Base-by-base conservation (phyloP, 2,797 vertebrate species). In the Myripristis jacobus region DNA sequence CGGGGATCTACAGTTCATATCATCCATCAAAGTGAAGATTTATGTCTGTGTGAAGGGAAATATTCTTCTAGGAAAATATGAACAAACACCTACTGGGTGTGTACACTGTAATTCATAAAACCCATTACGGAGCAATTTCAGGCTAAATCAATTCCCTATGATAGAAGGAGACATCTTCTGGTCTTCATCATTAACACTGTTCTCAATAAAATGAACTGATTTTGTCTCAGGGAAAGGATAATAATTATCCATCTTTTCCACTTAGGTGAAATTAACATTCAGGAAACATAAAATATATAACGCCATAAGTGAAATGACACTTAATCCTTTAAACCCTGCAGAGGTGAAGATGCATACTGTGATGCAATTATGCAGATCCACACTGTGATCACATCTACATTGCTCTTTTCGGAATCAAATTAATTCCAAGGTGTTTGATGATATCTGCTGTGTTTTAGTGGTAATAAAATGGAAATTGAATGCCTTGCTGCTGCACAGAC, bases 391-490 rank as follows among this genome's bases (percentile, higher is more conserved):
- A 13, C 8, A 21, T 50, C 13, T 46, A 47, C 21, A 31, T 2
- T 15, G 19, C 22, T 47, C 7, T 52, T 57, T 47, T 64, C 18
- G 41, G 56, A 72, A 77, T 31, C 2, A 56, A 27, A 52, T 24
- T 56, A 10, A 64, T 59, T 55, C 16, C n/a, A 29, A 50, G 51
- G 52, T 36, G 53, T 68, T 16, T 48, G 29, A 68, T 46, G 36
- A 31, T 18, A 59, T 61, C 6, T 73, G n/a, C 27, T 63, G 22
- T 53, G 68, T 43, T 44, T 4, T 68, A 71, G 24, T 22, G 34
- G 29, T 59, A 65, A 62, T 70, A 9, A 73, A 34, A 51, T 43
- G 1, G 55, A 43, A 54, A 29, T 29, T 3, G 6, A 29, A 6
- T 29, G 6, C 27, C 27, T 29, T 3, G 27, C 19, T 53, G 11